Evolutionary conservation across 2,888 invertebrate species (phyloP).

Genomic region (Heliconius cydno): DNA sequence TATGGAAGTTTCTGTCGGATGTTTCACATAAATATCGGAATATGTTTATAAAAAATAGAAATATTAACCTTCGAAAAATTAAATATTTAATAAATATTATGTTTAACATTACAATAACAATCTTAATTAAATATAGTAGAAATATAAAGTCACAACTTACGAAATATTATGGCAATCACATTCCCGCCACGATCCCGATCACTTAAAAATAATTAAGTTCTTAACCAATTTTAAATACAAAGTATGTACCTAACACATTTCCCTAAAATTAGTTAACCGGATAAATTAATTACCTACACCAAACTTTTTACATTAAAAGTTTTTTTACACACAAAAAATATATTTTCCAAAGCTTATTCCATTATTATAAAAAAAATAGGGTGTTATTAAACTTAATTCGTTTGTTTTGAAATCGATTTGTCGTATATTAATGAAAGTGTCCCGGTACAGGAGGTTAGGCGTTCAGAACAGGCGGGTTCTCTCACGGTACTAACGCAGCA

Average conservation of each 20-base stretch:
- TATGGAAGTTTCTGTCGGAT: no score
- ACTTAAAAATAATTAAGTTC: neutral
- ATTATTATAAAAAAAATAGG: neutral
- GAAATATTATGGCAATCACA: conserved; percentile 11
- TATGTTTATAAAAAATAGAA: neutral
- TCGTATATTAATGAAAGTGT: conserved; percentile 66
- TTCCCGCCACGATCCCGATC: conserved; percentile 14
- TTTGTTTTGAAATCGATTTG: conserved; percentile 50
- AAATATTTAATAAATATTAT: neutral
- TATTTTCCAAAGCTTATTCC: neutral
- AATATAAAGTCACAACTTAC: conserved; percentile 1
- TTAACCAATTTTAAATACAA: neutral
- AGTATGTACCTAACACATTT: neutral
- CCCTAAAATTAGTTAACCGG: neutral
- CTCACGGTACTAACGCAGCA: conserved; percentile 66
- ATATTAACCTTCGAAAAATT: neutral
- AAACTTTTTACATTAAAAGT: neutral
- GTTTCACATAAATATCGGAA: neutral
- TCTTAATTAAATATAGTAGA: neutral
- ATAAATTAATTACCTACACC: conserved; percentile 1
- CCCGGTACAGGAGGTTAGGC: conserved; percentile 55
- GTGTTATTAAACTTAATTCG: conserved; percentile 4
- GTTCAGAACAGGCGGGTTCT: conserved; percentile 66
- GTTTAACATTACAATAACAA: neutral
- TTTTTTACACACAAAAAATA: neutral